These are phyloP conservation scores for Rhabdophis nuchalis DNA, from an alignment of 2,797 vertebrate species.

Conservation along the genomic window DNA sequence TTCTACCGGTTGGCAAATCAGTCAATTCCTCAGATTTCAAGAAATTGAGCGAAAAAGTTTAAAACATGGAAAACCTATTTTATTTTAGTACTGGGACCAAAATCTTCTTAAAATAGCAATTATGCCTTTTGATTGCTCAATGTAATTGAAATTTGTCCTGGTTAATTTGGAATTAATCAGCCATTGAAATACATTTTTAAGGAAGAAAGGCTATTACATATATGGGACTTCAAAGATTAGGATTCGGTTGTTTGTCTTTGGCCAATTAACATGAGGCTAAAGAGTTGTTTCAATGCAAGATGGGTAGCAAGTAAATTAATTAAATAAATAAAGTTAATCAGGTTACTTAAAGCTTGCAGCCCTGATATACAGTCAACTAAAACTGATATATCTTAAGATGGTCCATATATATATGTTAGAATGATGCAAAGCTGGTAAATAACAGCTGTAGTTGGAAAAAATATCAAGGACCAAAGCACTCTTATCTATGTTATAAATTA, in stretches of 20 bases:
- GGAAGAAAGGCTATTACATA: neutral
- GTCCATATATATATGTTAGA: neutral
- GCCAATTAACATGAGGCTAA: neutral
- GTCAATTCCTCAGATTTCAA: neutral
- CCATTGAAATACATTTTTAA: neutral
- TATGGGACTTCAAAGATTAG: neutral
- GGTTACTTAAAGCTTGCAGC: neutral
- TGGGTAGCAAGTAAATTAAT: neutral
- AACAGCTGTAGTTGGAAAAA: conserved; percentile 49
- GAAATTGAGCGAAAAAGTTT: neutral
- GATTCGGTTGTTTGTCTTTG: neutral
- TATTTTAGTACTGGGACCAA: neutral
- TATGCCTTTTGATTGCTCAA: neutral
- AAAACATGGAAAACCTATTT: neutral
- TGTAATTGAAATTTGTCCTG: neutral
- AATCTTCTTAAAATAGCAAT: neutral
- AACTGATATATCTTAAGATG: neutral
- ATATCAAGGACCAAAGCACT: conserved; percentile 51
- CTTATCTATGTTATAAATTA: conserved; percentile 69
- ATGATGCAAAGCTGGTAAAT: conserved; percentile 45
- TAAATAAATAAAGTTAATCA: neutral
- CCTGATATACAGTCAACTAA: neutral
- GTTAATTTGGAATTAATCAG: neutral
- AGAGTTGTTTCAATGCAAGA: neutral
- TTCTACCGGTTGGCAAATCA: neutral